Evolutionary conservation across 35 echinoderm and acorn worm species (phyloP).

Genomic region (Nesometra sesokonis): DNA sequence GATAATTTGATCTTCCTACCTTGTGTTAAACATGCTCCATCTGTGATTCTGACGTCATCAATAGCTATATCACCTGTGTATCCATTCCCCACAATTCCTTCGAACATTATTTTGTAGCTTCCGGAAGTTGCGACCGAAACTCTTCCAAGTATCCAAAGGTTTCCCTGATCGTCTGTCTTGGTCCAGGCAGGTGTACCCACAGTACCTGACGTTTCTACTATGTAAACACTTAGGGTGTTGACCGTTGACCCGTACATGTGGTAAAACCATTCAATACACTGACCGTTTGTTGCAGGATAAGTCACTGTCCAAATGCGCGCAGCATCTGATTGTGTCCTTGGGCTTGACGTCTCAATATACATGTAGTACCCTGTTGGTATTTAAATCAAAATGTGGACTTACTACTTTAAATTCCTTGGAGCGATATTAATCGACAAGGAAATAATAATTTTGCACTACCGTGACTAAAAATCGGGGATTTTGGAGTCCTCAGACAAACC

Average conservation of each 20-base stretch:
- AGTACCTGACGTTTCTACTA: not conserved
- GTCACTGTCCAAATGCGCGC: not conserved
- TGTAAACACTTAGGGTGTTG: not conserved
- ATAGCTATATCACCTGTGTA: slow-evolving; percentile 48
- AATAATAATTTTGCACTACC: too few relatives aligned
- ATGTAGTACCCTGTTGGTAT: not conserved
- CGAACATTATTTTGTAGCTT: slow-evolving; percentile 42
- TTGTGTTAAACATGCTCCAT: slow-evolving; percentile 21
- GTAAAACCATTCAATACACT: not conserved
- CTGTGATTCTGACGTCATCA: slow-evolving; percentile 35
- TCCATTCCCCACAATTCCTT: slow-evolving; percentile 28
- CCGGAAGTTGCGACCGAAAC: slow-evolving; percentile 28
- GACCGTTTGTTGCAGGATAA: not conserved
- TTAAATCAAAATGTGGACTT: too few relatives aligned
- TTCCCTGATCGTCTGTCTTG: slow-evolving; percentile 50
- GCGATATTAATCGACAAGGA: too few relatives aligned
- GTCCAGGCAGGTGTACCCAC: slow-evolving; percentile 1
- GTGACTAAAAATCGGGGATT: too few relatives aligned
- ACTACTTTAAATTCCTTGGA: too few relatives aligned
- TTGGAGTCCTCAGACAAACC: too few relatives aligned
- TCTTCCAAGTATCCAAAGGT: slow-evolving; percentile 42
- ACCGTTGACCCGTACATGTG: not conserved
- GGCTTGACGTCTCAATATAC: not conserved
- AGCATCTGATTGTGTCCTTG: not conserved
- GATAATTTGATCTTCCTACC: too few relatives aligned